Percentiles rank a stretch among this genome's conserved stretches.
Evolutionary conservation across 35 echinoderm and acorn worm species (phyloP).

Genomic region (Apostichopus japonicus): DNA sequence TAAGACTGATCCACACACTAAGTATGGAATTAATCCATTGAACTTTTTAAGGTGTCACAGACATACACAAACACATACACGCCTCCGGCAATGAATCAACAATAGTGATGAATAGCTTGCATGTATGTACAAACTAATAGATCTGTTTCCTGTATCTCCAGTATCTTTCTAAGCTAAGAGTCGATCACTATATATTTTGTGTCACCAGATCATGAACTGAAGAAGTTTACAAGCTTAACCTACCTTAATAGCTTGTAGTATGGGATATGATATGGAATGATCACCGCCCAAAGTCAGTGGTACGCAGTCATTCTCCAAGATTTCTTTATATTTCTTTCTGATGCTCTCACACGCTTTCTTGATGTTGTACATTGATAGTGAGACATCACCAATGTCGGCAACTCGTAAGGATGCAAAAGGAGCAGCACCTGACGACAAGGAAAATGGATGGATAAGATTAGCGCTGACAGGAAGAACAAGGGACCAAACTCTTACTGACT

Average conservation of each 20-base stretch:
- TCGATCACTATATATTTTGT: neutral
- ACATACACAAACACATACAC: too few relatives aligned
- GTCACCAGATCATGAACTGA: neutral
- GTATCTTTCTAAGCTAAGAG: too few relatives aligned
- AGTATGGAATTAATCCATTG: too few relatives aligned
- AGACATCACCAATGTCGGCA: slow-evolving; percentile 93
- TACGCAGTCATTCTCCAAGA: slow-evolving; percentile 77
- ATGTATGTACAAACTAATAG: neutral
- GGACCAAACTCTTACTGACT: too few relatives aligned
- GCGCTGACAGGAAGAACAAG: too few relatives aligned
- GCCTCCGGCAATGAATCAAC: neutral
- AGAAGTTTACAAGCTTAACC: neutral
- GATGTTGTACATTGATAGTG: slow-evolving; percentile 75
- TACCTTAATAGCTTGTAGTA: slow-evolving; percentile 90
- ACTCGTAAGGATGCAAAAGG: slow-evolving; percentile 89
- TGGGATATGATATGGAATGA: slow-evolving; percentile 90
- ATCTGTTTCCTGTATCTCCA: neutral
- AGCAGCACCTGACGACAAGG: slow-evolving; percentile 72
- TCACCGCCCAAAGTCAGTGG: slow-evolving; percentile 90
- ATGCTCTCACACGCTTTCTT: slow-evolving; percentile 76
- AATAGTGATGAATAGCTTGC: neutral
- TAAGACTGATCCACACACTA: too few relatives aligned
- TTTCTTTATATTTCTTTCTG: slow-evolving; percentile 68
- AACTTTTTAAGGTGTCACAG: too few relatives aligned
- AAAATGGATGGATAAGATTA: too few relatives aligned